These are phyloP conservation scores for Virgularia gustaviana DNA, from an alignment of 92 coral and sea anemone genomes.

Conservation along the genomic window DNA sequence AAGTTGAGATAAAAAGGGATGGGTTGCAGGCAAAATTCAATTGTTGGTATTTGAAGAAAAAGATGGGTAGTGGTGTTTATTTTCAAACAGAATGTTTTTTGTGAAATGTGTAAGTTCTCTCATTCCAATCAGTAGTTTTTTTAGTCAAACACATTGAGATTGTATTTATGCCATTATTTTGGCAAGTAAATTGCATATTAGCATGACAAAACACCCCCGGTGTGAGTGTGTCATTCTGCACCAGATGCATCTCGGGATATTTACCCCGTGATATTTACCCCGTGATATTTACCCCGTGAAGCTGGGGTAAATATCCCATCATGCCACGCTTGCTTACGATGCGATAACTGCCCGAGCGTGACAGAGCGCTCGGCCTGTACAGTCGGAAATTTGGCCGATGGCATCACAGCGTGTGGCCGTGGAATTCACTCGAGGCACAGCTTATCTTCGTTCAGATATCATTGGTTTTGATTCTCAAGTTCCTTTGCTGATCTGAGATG, in stretches of 20 bases:
- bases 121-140: slow-evolving; percentile 5
- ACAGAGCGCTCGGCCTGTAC: too few relatives aligned
- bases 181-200: too few relatives aligned
- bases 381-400: too few relatives aligned
- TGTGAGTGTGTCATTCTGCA: not conserved
- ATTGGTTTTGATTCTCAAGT: too few relatives aligned
- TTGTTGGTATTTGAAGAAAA: slow-evolving; percentile 12
- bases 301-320: not conserved
- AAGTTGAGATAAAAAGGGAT: not conserved
- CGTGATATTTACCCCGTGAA: not conserved
- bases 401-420: too few relatives aligned
- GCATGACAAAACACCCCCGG: not conserved
- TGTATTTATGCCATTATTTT: too few relatives aligned
- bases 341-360: too few relatives aligned
- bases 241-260: not conserved
- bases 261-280: not conserved
- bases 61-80: not conserved
- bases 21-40: slow-evolving; percentile 3
- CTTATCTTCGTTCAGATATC: too few relatives aligned
- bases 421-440: too few relatives aligned
- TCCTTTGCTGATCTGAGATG: too few relatives aligned
- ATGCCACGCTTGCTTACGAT: too few relatives aligned
- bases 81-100: slow-evolving; percentile 19
- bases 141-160: not conserved
- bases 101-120: slow-evolving; percentile 14